Conservation (phyloP, 2,888 invertebrate species). For the Trissolcus japonicus region DNA sequence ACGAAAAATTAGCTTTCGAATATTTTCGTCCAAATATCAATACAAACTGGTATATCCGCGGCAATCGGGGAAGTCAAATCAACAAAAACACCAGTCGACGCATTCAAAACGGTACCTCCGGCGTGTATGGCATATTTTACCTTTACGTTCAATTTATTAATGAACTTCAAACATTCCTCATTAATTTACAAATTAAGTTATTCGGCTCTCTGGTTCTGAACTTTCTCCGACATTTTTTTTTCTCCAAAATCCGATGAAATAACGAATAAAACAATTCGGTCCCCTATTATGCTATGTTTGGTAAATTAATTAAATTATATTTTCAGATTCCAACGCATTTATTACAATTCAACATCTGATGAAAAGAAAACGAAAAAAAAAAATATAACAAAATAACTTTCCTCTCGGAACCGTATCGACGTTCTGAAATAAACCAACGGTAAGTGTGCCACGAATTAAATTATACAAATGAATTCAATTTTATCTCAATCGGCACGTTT, state of each 20-base stretch:
- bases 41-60: no score
- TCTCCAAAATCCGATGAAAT: background rate
- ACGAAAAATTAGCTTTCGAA: background rate
- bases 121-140: background rate
- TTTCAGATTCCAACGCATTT: no score
- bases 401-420: no score
- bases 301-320: no score
- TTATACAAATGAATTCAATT: slow-evolving; percentile 36
- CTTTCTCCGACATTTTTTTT: slow-evolving; percentile 7
- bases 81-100: background rate
- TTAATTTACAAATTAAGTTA: slow-evolving; percentile 14
- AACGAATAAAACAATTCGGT: no score
- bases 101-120: background rate
- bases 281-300: no score
- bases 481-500: slow-evolving; percentile 14
- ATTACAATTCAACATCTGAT: no score
- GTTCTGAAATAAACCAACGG: background rate
- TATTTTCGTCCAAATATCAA: no score
- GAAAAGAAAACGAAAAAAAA: no score
- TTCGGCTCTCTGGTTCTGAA: background rate
- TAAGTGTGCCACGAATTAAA: slow-evolving; percentile 36
- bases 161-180: slow-evolving; percentile 2
- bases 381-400: no score
- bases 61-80: background rate
- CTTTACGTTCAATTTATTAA: slow-evolving; percentile 5